These are phyloP conservation scores for Arge pagana DNA, from an alignment of 2,888 invertebrate species.

Conservation along the genomic window DNA sequence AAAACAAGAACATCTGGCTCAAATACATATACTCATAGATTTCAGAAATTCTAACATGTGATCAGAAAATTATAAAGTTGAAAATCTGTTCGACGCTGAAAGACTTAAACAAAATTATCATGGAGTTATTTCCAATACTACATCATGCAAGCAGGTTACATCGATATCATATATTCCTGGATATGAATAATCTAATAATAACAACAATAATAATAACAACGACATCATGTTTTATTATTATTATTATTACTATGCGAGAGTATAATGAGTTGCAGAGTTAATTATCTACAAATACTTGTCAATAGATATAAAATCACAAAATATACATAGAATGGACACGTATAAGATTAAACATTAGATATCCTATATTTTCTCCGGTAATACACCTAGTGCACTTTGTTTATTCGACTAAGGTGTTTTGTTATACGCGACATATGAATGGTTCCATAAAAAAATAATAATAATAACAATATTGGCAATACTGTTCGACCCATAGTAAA, in stretches of 20 bases:
- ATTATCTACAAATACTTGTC: constrained; percentile 58
- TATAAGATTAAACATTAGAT: constrained; percentile 27
- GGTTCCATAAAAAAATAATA: too few species aligned
- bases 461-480: constrained; percentile 19
- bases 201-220: constrained; percentile 19
- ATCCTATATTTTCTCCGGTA: constrained; percentile 17
- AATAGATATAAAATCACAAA: constrained; percentile 57
- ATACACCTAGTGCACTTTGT: constrained; percentile 15
- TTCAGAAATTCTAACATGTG: too few species aligned
- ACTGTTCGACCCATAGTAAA: constrained; percentile 9
- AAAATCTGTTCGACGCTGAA: too few species aligned
- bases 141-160: constrained; percentile 30
- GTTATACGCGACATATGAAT: constrained; percentile 2
- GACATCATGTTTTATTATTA: constrained; percentile 37
- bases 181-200: constrained; percentile 41
- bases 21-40: neutral
- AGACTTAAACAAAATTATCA: too few species aligned
- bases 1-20: neutral
- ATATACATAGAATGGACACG: constrained; percentile 55
- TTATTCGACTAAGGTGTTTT: constrained; percentile 1
- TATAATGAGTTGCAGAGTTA: constrained; percentile 53
- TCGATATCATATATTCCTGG: constrained; percentile 33
- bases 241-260: constrained; percentile 44
- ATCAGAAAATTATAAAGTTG: too few species aligned
- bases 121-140: constrained; percentile 47